Conservation (phyloP, 1,140 invertebrate genomes). For the Drosophila simulans region DNA sequence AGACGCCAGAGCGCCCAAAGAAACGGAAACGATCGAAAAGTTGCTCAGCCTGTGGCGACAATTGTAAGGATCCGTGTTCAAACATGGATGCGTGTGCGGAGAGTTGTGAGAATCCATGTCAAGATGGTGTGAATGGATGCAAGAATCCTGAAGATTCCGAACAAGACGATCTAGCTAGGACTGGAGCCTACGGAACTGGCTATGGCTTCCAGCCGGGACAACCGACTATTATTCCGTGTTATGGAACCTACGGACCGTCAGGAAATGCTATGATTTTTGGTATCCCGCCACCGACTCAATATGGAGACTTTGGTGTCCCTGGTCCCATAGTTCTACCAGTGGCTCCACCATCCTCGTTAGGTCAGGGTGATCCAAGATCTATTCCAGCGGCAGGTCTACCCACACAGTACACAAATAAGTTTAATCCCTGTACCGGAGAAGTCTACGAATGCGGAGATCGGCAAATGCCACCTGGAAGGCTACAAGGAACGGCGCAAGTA, state of each 20-base stretch:
- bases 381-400: slow-evolving; percentile 50
- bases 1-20: neutral
- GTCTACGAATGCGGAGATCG: neutral
- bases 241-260: neutral
- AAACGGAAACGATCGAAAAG: neutral
- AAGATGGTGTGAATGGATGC: too few relatives aligned
- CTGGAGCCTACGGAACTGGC: neutral
- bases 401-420: slow-evolving; percentile 9
- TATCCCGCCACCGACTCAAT: slow-evolving; percentile 1
- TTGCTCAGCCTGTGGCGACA: neutral
- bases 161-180: neutral
- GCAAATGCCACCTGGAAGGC: neutral
- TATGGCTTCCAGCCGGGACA: slow-evolving; percentile 4
- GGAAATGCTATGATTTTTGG: neutral
- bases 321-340: neutral
- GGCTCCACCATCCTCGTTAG: neutral
- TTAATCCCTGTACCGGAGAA: slow-evolving; percentile 60
- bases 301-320: neutral
- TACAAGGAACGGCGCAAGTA: too few relatives aligned
- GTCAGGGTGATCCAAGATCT: neutral
- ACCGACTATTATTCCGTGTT: neutral
- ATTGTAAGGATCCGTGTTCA: neutral
- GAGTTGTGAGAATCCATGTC: neutral
- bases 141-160: neutral
- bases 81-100: neutral